A percentile compares a stretch with the other conserved stretches of the same genome.
Evolutionary conservation across 1,140 invertebrate genomes (phyloP).

Genomic region (Bombus affinis): DNA sequence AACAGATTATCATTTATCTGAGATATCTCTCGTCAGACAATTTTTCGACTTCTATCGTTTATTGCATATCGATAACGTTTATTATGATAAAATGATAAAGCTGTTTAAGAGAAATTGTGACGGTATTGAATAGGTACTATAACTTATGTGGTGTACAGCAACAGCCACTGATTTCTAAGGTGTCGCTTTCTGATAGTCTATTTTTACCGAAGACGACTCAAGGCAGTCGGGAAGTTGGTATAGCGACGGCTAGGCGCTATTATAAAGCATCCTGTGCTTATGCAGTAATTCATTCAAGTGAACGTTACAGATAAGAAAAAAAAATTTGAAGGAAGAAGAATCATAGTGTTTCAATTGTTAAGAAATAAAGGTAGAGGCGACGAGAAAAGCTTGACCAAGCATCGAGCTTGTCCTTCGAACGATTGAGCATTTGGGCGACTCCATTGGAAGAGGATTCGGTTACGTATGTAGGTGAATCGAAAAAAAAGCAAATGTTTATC

Average conservation of each 20-base stretch:
- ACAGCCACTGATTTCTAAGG: slow-evolving; percentile 67
- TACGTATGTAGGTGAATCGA: slow-evolving; percentile 56
- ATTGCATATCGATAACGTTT: background rate
- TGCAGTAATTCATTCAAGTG: slow-evolving; percentile 72
- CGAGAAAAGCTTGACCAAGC: background rate
- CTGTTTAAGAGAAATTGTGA: background rate
- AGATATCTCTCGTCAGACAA: too few relatives aligned
- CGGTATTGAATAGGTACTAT: background rate
- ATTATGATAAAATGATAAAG: background rate
- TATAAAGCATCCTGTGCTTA: slow-evolving; percentile 72
- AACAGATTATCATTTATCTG: background rate
- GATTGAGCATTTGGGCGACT: slow-evolving; percentile 8
- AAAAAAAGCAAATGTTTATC: background rate
- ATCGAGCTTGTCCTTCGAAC: background rate
- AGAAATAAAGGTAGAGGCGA: background rate
- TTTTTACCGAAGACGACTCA: slow-evolving; percentile 75
- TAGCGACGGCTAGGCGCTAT: slow-evolving; percentile 72
- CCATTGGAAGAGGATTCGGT: slow-evolving; percentile 33
- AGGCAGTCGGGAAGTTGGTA: slow-evolving; percentile 72
- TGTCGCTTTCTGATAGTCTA: slow-evolving; percentile 79
- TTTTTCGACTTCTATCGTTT: too few relatives aligned
- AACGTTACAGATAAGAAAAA: slow-evolving; percentile 15
- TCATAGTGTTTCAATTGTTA: background rate
- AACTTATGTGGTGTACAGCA: slow-evolving; percentile 24
- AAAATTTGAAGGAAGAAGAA: background rate